phyloP scores from a whole-genome alignment of 2,113 vertebrate species.

The Leptodactylus fuscus region DNA sequence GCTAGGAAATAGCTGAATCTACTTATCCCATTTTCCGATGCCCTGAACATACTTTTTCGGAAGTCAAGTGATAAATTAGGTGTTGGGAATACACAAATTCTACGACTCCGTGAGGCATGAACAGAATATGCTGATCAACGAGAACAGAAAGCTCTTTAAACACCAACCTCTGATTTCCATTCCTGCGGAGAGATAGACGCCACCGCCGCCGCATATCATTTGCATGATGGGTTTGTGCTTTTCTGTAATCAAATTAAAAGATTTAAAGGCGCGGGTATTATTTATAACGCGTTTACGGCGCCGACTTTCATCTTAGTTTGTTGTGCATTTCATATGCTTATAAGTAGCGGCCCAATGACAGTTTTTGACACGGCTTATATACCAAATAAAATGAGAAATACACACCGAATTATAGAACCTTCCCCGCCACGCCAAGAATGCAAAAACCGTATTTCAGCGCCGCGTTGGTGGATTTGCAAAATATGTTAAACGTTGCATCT shows the following conservation, averaged over 20 bases:
- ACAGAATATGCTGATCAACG: conserved; percentile 66
- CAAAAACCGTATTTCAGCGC: background rate
- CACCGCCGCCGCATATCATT: conserved; percentile 62
- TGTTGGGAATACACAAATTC: conserved; percentile 32
- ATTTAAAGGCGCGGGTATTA: conserved; percentile 62
- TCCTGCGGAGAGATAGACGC: conserved; percentile 62
- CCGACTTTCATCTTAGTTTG: conserved; percentile 45
- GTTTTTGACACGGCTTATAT: conserved; percentile 52
- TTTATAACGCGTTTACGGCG: conserved; percentile 64
- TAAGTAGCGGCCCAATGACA: conserved; percentile 50
- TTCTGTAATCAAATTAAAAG: conserved; percentile 64
- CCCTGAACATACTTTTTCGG: conserved; percentile 24
- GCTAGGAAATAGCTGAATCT: conserved; percentile 17
- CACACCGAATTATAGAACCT: conserved; percentile 2
- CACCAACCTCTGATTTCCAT: conserved; percentile 64
- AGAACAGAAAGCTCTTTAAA: conserved; percentile 62
- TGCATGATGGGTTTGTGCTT: conserved; percentile 61
- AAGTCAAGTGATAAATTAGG: conserved; percentile 45
- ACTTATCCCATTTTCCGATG: conserved; percentile 28
- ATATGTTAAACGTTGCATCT: conserved; percentile 39
- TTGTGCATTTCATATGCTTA: conserved; percentile 34
- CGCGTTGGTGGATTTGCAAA: background rate
- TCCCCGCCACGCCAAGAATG: background rate
- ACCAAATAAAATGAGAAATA: conserved; percentile 23
- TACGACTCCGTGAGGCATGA: conserved; percentile 60